These are phyloP conservation scores for Struthidea cinerea DNA, from an alignment of 2,113 vertebrate genomes.

Conservation along the genomic window DNA sequence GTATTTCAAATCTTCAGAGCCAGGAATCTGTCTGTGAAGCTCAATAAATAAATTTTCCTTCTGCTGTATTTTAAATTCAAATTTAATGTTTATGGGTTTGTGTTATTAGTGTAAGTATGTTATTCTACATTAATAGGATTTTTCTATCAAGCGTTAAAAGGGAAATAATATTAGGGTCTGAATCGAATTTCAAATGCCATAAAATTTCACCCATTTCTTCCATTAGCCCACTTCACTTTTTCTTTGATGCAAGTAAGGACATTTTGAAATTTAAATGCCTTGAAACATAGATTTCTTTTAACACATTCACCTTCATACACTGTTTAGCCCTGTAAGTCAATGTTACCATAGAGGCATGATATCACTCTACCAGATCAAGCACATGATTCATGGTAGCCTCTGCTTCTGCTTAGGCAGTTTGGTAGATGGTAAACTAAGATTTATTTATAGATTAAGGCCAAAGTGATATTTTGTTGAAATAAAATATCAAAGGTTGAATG, in stretches of 20 bases:
- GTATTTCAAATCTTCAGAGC: neutral
- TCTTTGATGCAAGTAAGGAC: neutral
- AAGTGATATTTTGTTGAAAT: constrained; percentile 2
- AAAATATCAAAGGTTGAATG: neutral
- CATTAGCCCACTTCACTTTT: neutral
- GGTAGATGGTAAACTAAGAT: constrained; percentile 38
- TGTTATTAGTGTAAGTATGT: neutral
- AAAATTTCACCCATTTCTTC: neutral
- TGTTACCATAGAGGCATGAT: neutral
- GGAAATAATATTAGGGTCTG: neutral
- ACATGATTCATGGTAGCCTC: neutral
- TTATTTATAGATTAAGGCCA: neutral
- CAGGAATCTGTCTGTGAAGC: neutral
- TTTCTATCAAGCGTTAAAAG: neutral
- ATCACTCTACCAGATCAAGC: neutral
- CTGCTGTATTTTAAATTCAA: neutral
- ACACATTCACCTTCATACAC: neutral
- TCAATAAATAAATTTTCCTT: neutral
- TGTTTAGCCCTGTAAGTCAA: neutral
- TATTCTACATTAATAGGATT: neutral
- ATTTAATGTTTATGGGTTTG: neutral
- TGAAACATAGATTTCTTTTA: neutral
- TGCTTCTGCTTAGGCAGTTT: neutral
- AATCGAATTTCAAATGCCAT: neutral
- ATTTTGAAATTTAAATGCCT: neutral